Percentiles rank a stretch among this genome's conserved stretches.
Evolutionary conservation across 2,797 vertebrate genomes (phyloP).

Genomic region (Harpagifer antarcticus): DNA sequence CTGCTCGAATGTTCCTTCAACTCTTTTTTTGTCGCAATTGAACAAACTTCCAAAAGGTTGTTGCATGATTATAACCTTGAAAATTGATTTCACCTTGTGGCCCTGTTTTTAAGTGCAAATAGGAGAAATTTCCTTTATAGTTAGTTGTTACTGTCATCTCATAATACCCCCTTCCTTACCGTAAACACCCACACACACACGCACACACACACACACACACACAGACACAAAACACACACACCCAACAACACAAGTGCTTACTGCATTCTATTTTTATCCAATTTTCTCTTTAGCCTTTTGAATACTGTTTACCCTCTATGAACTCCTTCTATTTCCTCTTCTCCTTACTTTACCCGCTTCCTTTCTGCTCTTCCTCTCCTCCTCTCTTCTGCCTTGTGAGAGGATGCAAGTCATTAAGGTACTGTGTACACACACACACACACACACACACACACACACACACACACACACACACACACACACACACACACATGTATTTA

Average conservation of each 20-base stretch:
- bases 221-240: no score
- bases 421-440: slow-evolving; percentile 12
- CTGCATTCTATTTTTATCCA: slow-evolving; percentile 48
- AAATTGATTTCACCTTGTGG: not conserved
- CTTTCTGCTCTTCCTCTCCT: slow-evolving; percentile 40
- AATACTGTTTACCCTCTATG: slow-evolving; percentile 48
- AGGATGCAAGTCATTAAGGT: slow-evolving; percentile 61
- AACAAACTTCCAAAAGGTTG: slow-evolving; percentile 9
- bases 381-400: slow-evolving; percentile 45
- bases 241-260: slow-evolving; percentile 19
- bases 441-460: no score
- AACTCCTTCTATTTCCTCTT: slow-evolving; percentile 1
- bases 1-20: not conserved
- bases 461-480: no score
- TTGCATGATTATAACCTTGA: slow-evolving; percentile 8
- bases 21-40: not conserved
- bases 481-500: slow-evolving; percentile 28
- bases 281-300: slow-evolving; percentile 42
- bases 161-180: not conserved
- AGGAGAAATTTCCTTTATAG: slow-evolving; percentile 7
- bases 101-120: slow-evolving; percentile 7
- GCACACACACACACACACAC: fast-evolving
- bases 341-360: slow-evolving; percentile 19
- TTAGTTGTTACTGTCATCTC: slow-evolving; percentile 17
- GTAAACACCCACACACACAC: no score